A percentile compares a stretch with the other conserved stretches of the same genome.
Evolutionary conservation across 2,797 vertebrate species (phyloP).

Genomic region (Megaceryle alcyon): DNA sequence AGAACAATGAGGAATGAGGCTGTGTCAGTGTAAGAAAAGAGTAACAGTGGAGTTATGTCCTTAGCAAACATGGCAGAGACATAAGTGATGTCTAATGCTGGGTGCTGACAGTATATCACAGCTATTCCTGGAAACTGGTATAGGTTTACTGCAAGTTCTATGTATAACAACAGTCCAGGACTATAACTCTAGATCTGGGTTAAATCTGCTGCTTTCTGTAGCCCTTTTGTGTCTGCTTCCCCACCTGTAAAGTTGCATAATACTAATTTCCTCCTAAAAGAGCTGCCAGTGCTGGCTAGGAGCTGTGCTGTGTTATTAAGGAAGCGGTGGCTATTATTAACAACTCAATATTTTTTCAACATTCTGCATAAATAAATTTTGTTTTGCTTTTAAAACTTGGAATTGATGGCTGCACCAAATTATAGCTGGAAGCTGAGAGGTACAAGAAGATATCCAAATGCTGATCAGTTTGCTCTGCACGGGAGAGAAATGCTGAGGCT

Average conservation of each 20-base stretch:
- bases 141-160: background rate
- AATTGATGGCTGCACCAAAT: conserved; percentile 2
- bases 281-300: background rate
- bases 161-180: background rate
- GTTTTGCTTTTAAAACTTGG: conserved; percentile 51
- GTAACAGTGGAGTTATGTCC: background rate
- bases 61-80: background rate
- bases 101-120: background rate
- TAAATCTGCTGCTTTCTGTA: background rate
- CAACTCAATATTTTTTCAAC: conserved; percentile 4
- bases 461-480: conserved; percentile 25
- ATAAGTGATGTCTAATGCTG: background rate
- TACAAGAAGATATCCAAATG: conserved; percentile 36
- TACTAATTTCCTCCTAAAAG: conserved; percentile 7
- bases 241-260: conserved; percentile 31
- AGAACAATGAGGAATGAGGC: background rate
- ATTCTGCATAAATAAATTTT: conserved; percentile 42
- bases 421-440: conserved; percentile 56
- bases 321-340: conserved; percentile 53
- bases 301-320: background rate
- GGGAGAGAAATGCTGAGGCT: conserved; percentile 68
- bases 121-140: background rate
- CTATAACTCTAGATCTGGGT: background rate
- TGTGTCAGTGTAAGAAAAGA: background rate
- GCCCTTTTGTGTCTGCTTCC: background rate